Evolutionary conservation across 1,140 invertebrate species (phyloP).

Genomic region (Ericerus pela): DNA sequence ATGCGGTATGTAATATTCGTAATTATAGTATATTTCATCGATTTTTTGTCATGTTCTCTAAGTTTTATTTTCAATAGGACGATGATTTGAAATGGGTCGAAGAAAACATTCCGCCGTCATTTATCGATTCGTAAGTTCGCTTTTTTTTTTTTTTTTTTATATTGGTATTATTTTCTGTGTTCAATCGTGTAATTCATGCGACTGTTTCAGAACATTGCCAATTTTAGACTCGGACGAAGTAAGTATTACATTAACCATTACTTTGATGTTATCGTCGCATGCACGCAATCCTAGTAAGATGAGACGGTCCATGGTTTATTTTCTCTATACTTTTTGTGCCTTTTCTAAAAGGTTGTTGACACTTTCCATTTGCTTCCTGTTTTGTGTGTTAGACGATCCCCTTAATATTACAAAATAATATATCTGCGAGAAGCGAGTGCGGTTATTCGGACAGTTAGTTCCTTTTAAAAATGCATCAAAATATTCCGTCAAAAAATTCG

Average conservation of each 20-base stretch:
- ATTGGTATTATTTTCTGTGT: constrained; percentile 14
- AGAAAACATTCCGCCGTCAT: constrained; percentile 68
- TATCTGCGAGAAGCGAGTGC: too few species aligned
- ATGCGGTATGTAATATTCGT: constrained; percentile 8
- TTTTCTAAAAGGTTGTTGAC: too few species aligned
- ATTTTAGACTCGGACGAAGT: constrained; percentile 74
- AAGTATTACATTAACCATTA: constrained; percentile 18
- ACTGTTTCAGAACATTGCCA: constrained; percentile 50
- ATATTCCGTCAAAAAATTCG: too few species aligned
- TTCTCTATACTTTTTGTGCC: too few species aligned
- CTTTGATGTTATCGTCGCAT: background rate
- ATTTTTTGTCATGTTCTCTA: constrained; percentile 14
- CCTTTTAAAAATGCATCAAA: too few species aligned
- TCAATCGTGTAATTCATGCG: constrained; percentile 22
- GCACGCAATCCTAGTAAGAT: too few species aligned
- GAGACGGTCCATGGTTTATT: too few species aligned
- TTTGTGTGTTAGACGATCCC: too few species aligned
- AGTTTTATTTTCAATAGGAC: constrained; percentile 41
- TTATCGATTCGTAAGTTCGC: constrained; percentile 45
- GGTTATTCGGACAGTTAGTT: too few species aligned
- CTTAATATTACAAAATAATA: too few species aligned
- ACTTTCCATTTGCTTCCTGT: too few species aligned
- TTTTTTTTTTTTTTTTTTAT: constrained; percentile 15
- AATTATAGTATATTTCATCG: constrained; percentile 17
- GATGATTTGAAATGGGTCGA: constrained; percentile 83